Evolutionary conservation across 2,888 invertebrate species (phyloP).

Genomic region (Agriopis aurantiaria): DNA sequence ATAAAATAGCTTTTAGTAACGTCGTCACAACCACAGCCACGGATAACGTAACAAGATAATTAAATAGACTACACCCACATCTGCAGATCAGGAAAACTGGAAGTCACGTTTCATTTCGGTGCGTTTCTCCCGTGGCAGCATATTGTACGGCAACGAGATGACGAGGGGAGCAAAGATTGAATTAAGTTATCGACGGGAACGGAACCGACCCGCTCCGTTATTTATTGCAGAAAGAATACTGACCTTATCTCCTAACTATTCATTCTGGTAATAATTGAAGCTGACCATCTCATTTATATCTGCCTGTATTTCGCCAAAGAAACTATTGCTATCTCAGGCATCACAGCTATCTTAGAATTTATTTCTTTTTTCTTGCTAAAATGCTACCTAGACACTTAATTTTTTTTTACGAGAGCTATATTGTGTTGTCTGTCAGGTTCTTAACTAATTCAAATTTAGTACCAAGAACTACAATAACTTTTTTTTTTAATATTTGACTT

Average conservation of each 20-base stretch:
- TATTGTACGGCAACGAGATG: slow-evolving; percentile 66
- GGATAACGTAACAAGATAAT: slow-evolving; percentile 41
- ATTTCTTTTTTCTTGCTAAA: no score
- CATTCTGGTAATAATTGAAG: slow-evolving; percentile 80
- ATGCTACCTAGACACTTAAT: no score
- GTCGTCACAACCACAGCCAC: slow-evolving; percentile 18
- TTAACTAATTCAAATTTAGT: no score
- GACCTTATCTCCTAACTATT: slow-evolving; percentile 78
- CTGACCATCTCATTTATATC: slow-evolving; percentile 55
- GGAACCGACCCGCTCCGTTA: slow-evolving; percentile 65
- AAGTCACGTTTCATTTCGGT: slow-evolving; percentile 66
- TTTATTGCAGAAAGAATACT: slow-evolving; percentile 75
- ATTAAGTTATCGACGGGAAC: slow-evolving; percentile 78
- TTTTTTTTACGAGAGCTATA: no score
- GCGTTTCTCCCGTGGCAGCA: slow-evolving; percentile 64
- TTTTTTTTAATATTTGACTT: slow-evolving; percentile 35
- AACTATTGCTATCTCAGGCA: background rate
- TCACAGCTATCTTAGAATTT: background rate
- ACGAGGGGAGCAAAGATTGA: slow-evolving; percentile 80
- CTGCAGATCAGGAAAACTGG: slow-evolving; percentile 50
- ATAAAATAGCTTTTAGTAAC: background rate
- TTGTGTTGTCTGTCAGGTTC: no score
- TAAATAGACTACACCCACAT: slow-evolving; percentile 36
- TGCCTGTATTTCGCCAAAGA: slow-evolving; percentile 1
- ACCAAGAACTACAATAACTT: no score